A percentile compares a stretch with the other conserved stretches of the same genome.
phyloP scores from a whole-genome alignment of 1,140 invertebrate genomes.

The Nebria ingens region DNA sequence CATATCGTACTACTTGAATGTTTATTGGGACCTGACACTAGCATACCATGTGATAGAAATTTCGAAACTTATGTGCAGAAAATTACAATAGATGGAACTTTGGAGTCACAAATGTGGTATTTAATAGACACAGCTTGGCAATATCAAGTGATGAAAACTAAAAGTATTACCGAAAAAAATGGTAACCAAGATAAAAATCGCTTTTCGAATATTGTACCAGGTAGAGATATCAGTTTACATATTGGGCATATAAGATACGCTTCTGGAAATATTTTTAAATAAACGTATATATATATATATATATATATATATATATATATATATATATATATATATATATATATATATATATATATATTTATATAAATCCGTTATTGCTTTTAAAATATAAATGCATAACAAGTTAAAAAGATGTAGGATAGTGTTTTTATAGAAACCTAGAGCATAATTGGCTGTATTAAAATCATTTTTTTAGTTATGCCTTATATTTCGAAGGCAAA shows the following conservation, averaged over 20 bases:
- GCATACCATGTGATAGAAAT: conserved; percentile 20
- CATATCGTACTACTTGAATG: conserved; percentile 28
- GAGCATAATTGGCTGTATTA: too few relatives aligned
- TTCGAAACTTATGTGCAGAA: conserved; percentile 16
- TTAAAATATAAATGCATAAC: too few relatives aligned
- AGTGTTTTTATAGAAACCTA: too few relatives aligned
- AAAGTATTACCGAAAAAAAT: conserved; percentile 18
- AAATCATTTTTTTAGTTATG: too few relatives aligned
- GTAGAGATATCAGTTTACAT: conserved; percentile 4
- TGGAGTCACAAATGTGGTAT: conserved; percentile 21
- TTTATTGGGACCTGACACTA: conserved; percentile 20
- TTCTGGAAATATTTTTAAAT: too few relatives aligned
- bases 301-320: too few relatives aligned
- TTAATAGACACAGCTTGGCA: conserved; percentile 21
- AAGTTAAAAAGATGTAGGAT: too few relatives aligned
- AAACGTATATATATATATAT: too few relatives aligned
- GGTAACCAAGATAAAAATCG: neutral
- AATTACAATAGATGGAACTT: conserved; percentile 10
- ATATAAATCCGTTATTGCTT: too few relatives aligned
- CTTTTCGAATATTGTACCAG: conserved; percentile 18
- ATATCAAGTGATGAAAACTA: conserved; percentile 21
- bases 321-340: too few relatives aligned
- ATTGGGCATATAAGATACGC: neutral
- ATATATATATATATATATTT: too few relatives aligned
- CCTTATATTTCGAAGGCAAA: too few relatives aligned